Conservation (phyloP, 2,888 invertebrate genomes). For the Polydrusus pterygomalis region DNA sequence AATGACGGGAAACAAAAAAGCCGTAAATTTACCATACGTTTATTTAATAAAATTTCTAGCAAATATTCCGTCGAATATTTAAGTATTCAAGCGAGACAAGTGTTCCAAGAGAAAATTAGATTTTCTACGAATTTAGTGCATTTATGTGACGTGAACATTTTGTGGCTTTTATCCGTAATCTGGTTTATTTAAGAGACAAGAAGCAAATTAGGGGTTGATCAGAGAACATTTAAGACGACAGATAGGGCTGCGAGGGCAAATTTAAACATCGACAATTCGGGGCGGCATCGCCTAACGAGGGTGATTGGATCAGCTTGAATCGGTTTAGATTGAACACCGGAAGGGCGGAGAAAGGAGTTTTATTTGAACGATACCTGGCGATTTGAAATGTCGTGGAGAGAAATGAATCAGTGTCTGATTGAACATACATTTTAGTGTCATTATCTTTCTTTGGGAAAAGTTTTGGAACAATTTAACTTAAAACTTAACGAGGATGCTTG, state of each 20-base stretch:
- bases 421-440: neutral
- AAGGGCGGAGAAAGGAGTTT: constrained; percentile 68
- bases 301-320: constrained; percentile 71
- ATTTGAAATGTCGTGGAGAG: constrained; percentile 43
- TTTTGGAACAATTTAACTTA: neutral
- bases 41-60: constrained; percentile 53
- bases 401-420: constrained; percentile 12
- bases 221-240: constrained; percentile 69
- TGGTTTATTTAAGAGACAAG: constrained; percentile 70
- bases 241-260: constrained; percentile 62
- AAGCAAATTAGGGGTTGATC: constrained; percentile 71
- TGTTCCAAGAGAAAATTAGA: constrained; percentile 54
- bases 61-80: constrained; percentile 54
- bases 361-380: constrained; percentile 51
- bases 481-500: too few species aligned
- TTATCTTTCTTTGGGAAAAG: neutral
- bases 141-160: constrained; percentile 59
- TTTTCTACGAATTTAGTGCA: constrained; percentile 55
- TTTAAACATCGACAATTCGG: constrained; percentile 68
- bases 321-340: constrained; percentile 70
- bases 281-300: constrained; percentile 70
- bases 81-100: constrained; percentile 56
- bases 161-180: constrained; percentile 64
- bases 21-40: constrained; percentile 51
- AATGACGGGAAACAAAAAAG: constrained; percentile 39